These are phyloP conservation scores for Calidris pugnax DNA, from an alignment of 2,113 vertebrate species.

Conservation along the genomic window DNA sequence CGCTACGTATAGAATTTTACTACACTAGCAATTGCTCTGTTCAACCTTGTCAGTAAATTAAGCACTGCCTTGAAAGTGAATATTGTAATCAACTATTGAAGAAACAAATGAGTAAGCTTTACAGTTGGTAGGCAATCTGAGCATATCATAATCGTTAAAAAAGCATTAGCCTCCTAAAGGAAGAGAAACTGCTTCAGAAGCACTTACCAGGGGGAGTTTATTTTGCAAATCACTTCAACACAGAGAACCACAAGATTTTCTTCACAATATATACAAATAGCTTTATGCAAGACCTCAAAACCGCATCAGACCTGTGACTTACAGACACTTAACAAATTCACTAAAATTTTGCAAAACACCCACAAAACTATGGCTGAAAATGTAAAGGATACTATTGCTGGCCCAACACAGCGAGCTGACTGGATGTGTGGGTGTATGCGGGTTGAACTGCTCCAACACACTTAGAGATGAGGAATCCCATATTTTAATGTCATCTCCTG, in stretches of 20 bases:
- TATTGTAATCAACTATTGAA: not conserved
- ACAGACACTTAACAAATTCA: not conserved
- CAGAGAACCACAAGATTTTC: not conserved
- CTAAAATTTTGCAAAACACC: not conserved
- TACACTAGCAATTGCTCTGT: not conserved
- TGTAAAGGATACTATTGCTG: conserved; percentile 94
- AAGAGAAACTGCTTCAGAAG: not conserved
- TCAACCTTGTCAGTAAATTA: not conserved
- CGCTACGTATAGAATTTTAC: not conserved
- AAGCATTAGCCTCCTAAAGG: not conserved
- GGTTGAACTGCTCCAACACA: conserved; percentile 92
- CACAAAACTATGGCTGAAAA: not conserved
- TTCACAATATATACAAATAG: not conserved
- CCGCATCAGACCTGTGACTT: accelerated
- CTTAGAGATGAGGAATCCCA: conserved; percentile 90
- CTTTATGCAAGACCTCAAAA: not conserved
- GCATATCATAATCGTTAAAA: not conserved
- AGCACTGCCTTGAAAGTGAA: not conserved
- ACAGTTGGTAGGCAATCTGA: not conserved
- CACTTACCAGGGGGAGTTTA: not conserved
- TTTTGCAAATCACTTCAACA: not conserved
- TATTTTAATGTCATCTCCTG: conserved; percentile 93
- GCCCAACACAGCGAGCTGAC: conserved; percentile 91
- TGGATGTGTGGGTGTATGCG: conserved; percentile 80
- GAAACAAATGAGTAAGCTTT: not conserved